Conservation (phyloP, 37 sponge, comb jelly and placozoan species). For the Ephydatia muelleri region DNA sequence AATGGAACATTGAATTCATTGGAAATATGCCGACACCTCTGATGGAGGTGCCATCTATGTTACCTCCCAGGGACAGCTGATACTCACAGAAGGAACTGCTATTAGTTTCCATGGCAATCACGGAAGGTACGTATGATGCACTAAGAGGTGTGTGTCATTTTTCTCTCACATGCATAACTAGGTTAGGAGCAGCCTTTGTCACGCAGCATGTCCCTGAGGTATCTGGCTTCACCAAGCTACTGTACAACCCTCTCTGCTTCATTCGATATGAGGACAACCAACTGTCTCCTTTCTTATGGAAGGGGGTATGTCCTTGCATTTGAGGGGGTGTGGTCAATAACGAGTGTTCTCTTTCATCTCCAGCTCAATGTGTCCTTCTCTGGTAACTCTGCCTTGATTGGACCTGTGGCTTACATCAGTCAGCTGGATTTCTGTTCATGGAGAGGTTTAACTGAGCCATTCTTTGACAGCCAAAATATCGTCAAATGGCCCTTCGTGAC, state of each 20-base stretch:
- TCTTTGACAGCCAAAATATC: background rate
- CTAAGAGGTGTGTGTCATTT: background rate
- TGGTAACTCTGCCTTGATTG: constrained; percentile 28
- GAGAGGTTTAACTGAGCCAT: background rate
- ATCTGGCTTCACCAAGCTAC: constrained; percentile 11
- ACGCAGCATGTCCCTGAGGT: background rate
- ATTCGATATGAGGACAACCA: constrained; percentile 19
- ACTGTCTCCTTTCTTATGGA: constrained; percentile 33
- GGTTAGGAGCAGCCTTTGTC: constrained; percentile 24
- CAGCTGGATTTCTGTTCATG: constrained; percentile 17
- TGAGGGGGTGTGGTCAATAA: background rate
- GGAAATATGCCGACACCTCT: constrained; percentile 12
- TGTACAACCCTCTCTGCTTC: constrained; percentile 58
- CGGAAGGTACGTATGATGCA: background rate
- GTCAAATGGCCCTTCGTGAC: constrained; percentile 31
- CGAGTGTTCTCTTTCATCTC: background rate
- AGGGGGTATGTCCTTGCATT: background rate
- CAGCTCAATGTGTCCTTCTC: constrained; percentile 23
- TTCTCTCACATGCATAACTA: background rate
- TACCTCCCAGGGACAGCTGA: constrained; percentile 34
- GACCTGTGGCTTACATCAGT: background rate
- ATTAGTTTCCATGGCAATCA: background rate
- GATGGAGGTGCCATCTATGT: constrained; percentile 40
- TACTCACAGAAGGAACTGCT: constrained; percentile 18
- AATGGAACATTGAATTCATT: constrained; percentile 7